These are phyloP conservation scores for Rhagoletis pomonella DNA, from an alignment of 1,140 invertebrate species.

Conservation along the genomic window DNA sequence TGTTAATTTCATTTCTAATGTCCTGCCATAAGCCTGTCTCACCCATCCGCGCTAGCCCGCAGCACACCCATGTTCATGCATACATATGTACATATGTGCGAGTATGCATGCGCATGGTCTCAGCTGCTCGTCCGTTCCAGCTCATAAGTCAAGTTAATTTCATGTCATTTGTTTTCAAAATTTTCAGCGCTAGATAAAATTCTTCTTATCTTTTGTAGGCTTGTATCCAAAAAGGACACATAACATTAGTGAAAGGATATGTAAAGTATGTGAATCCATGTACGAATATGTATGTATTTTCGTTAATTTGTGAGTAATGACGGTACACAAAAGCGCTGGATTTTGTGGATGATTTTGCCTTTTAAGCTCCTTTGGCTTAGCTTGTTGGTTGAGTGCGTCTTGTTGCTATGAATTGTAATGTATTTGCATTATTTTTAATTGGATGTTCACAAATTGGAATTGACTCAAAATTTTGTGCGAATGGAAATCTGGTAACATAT, in stretches of 20 bases:
- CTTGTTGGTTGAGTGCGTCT: not conserved
- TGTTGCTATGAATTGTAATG: not conserved
- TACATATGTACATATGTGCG: not conserved
- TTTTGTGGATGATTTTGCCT: conserved; percentile 11
- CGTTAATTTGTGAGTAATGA: not conserved
- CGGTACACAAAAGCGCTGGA: not conserved
- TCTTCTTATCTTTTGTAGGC: conserved; percentile 41
- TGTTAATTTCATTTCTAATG: conserved; percentile 52
- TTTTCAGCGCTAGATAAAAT: conserved; percentile 70
- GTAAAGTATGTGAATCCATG: not conserved
- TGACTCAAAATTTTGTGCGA: not conserved
- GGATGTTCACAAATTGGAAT: conserved; percentile 50
- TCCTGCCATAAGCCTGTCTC: not conserved
- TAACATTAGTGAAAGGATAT: conserved; percentile 51
- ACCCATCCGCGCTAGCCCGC: not conserved
- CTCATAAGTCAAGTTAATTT: conserved; percentile 73
- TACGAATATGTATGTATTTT: not conserved
- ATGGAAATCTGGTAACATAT: not conserved
- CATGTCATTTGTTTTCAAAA: conserved; percentile 68
- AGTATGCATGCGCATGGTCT: conserved; percentile 43
- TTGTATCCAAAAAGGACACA: conserved; percentile 13
- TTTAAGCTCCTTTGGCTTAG: not conserved
- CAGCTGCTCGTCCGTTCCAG: conserved; percentile 72
- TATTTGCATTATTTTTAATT: conserved; percentile 49
- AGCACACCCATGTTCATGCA: not conserved